Conservation (phyloP, 2,797 vertebrate species). For the Enteromius treurensis region DNA sequence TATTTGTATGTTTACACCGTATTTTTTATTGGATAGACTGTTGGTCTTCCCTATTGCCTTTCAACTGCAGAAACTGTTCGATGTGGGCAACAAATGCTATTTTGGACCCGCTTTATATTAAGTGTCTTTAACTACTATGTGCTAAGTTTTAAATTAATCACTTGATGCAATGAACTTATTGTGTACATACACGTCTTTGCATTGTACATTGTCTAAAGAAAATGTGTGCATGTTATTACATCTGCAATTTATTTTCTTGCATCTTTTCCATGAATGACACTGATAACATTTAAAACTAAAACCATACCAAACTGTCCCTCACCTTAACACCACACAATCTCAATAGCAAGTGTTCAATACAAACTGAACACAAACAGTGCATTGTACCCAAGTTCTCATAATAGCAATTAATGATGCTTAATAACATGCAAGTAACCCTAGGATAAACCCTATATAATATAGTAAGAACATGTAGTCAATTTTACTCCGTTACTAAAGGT, state of each 20-base stretch:
- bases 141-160: not conserved
- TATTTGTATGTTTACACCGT: conserved; percentile 1
- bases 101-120: conserved; percentile 9
- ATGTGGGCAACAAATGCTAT: not conserved
- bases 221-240: not conserved
- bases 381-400: not conserved
- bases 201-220: not conserved
- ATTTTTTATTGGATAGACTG: conserved; percentile 4
- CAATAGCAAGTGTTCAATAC: not conserved
- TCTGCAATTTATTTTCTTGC: not conserved
- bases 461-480: not conserved
- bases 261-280: not conserved
- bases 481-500: not conserved
- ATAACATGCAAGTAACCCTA: not conserved
- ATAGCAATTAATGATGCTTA: not conserved
- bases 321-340: not conserved
- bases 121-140: conserved; percentile 11
- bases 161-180: not conserved
- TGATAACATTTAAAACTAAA: not conserved
- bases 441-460: not conserved
- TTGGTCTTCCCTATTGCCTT: conserved; percentile 33
- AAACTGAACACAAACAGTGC: not conserved
- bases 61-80: not conserved
- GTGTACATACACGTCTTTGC: not conserved
- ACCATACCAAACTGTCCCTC: not conserved